A percentile compares a stretch with the other conserved stretches of the same genome.
Conservation (phyloP, 1,140 invertebrate genomes). For the Euschistus heros region DNA sequence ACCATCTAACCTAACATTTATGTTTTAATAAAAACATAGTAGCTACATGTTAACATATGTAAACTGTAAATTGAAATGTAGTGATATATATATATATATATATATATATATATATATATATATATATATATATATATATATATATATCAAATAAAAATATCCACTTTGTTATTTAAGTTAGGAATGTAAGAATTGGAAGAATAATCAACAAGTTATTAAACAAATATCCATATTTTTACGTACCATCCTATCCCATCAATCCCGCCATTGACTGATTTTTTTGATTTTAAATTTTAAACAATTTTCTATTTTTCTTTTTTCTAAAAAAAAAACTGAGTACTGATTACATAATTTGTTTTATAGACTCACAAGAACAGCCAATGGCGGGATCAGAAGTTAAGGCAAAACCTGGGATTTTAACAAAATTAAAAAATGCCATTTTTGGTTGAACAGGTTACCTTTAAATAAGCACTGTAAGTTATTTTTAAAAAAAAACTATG, state of each 20-base stretch:
- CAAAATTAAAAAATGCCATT: constrained; percentile 51
- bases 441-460: constrained; percentile 38
- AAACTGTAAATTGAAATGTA: background rate
- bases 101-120: no score
- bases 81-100: no score
- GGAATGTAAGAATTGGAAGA: no score
- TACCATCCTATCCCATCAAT: background rate
- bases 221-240: background rate
- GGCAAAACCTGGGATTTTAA: constrained; percentile 43
- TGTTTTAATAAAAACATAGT: background rate
- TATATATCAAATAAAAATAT: no score
- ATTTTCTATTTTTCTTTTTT: constrained; percentile 1
- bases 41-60: background rate
- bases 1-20: no score
- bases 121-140: no score
- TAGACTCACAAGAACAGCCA: constrained; percentile 25
- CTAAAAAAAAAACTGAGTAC: background rate
- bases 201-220: no score
- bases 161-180: no score
- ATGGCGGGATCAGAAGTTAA: constrained; percentile 41
- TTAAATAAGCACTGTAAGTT: constrained; percentile 6
- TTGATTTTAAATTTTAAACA: constrained; percentile 28
- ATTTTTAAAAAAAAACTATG: no score
- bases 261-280: constrained; percentile 24
- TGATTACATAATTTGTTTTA: no score